These are phyloP conservation scores for Leptinotarsa juncta DNA, from an alignment of 2,888 invertebrate species.

Conservation along the genomic window DNA sequence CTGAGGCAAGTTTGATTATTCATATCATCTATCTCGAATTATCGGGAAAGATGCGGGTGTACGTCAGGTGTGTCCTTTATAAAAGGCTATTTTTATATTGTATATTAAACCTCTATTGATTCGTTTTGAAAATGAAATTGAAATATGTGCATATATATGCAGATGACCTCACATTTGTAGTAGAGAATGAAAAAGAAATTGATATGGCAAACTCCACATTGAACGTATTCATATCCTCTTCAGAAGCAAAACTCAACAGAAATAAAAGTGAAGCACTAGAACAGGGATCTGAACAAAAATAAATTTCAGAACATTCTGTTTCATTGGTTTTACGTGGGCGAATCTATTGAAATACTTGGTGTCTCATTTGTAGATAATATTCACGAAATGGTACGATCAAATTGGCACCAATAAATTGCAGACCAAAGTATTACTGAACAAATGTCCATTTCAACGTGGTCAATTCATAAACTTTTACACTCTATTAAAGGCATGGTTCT, in stretches of 20 bases:
- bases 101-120: conserved; percentile 4
- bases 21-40: not conserved
- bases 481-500: conserved; percentile 9
- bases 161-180: no score
- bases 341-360: conserved; percentile 13
- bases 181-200: not conserved
- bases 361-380: not conserved
- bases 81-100: not conserved
- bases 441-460: conserved; percentile 9
- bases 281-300: not conserved
- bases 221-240: not conserved
- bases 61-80: conserved; percentile 13
- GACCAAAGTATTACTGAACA: not conserved
- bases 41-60: conserved; percentile 3
- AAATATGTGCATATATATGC: no score
- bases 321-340: conserved; percentile 4
- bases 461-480: conserved; percentile 14
- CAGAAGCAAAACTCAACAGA: not conserved
- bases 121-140: no score
- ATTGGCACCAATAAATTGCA: conserved; percentile 5
- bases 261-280: conserved; percentile 11
- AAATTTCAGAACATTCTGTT: not conserved
- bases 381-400: conserved; percentile 9
- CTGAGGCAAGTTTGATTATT: not conserved
- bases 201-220: not conserved